A percentile compares a stretch with the other conserved stretches of the same genome.
Conservation (phyloP, 2,888 invertebrate genomes). For the Rugalucina vietnamica region DNA sequence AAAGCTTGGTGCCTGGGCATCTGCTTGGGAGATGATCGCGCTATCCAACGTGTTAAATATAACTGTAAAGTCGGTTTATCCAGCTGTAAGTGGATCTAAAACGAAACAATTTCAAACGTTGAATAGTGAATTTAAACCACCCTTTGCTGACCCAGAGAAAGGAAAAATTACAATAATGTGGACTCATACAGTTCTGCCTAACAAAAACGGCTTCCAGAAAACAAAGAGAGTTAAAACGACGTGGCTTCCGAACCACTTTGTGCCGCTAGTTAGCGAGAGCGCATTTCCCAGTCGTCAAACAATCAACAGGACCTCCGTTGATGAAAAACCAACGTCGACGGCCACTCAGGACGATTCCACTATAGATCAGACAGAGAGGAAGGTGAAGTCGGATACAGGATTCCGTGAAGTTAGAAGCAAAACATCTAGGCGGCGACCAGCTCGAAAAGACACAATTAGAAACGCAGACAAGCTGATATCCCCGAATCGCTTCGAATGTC, state of each 20-base stretch:
- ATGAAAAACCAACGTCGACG: too few relatives aligned
- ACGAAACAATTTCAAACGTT: background rate
- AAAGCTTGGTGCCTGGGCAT: background rate
- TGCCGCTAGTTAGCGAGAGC: background rate
- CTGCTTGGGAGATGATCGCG: constrained; percentile 20
- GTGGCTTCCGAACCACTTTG: constrained; percentile 24
- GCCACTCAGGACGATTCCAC: too few relatives aligned
- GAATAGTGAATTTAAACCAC: constrained; percentile 14
- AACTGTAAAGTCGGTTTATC: constrained; percentile 16
- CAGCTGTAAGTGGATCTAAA: background rate
- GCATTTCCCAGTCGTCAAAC: background rate
- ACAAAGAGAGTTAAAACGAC: background rate
- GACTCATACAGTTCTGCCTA: constrained; percentile 19
- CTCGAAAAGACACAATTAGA: too few relatives aligned
- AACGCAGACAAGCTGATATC: too few relatives aligned
- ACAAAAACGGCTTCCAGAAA: background rate
- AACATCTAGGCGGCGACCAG: too few relatives aligned
- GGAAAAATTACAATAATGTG: constrained; percentile 25
- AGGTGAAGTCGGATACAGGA: too few relatives aligned
- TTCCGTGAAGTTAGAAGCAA: too few relatives aligned
- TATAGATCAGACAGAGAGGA: too few relatives aligned
- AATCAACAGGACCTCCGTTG: too few relatives aligned
- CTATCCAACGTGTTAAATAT: constrained; percentile 19
- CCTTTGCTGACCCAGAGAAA: constrained; percentile 21
- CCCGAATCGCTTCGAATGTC: too few relatives aligned